Base-by-base conservation (phyloP, 2,888 invertebrate genomes). In the Notodonta ziczac region DNA sequence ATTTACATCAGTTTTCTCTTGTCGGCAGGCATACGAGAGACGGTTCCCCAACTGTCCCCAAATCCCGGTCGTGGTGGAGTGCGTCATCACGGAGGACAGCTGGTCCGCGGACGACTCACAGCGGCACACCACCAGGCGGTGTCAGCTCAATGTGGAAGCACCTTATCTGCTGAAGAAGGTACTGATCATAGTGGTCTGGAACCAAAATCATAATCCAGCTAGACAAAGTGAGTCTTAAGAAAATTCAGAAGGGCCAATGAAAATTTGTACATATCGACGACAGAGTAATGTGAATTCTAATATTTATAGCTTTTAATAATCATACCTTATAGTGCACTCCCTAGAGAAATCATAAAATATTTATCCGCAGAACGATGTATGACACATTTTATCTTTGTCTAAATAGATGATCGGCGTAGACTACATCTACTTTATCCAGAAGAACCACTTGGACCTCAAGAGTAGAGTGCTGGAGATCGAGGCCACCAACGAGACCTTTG, bases 121-220 rank as follows among this genome's bases (percentile, higher is more conserved):
- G 72, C 95, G 97, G 77, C 95, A 96, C 69, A 97, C 98, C 40
- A 97, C 97, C 70, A 94, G 99, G 61, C 95, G 97, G 59, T 99
- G 98, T 86, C 97, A 97, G 89, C 94, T 99, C 59, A 97, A 98
- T 80, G 97, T 98, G 1, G 98, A 99, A 69, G 98, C 98, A 13
- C 99, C 99, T 0, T 99, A 98, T 87, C 92, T 99, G 58, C 95
- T 99, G 63, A 98, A 98, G 88, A 99, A 98, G 95, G 97, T 97
- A 83, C 55, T 69, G 13, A 9, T n/a, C 14, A 32, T 5, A 35
- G 35, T 35, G 7, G 35, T 35, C 35, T 7, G 4, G 35, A 35
- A 7, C 24, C 1, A 4, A 35, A 35, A 35, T 6, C 35, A 35
- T 35, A 35, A 24, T 24, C 24, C 24, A 24, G 24, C 35, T 35